Evolutionary conservation across 2,113 vertebrate species (phyloP), one percentile per base, ranked within the genome.

Genomic region (Camelus dromedarius): DNA sequence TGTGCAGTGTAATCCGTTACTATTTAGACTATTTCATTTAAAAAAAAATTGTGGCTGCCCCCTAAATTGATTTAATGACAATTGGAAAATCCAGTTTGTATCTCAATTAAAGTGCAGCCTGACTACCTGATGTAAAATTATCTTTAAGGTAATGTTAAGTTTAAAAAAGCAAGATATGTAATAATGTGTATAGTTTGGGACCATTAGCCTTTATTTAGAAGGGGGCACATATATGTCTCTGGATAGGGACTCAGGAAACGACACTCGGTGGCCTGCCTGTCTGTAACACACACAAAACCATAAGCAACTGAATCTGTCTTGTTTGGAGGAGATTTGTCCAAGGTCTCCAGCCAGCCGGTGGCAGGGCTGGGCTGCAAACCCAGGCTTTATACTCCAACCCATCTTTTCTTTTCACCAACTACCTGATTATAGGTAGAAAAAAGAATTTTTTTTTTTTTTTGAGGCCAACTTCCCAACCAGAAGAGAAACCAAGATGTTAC

Each of bases 401-500:
- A 11, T n/a, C 54, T 69, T 75, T 26, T 22, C 32, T 75, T 62
- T 69, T 46, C 3, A n/a, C 42, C 50, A 60, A 5, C 6, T 5
- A 62, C 30, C 35, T n/a, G 4, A 9, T 13, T 8, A 28, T 2
- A 50, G 26, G 6, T 10, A 48, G 72, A 28, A 83, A 54, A 60
- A 89, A 15, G 0, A 0, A 6, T 8, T 15, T 24, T 35, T n/a
- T 72, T 35, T 35, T 64, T 7, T 66, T 72, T 54, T 48, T 42
- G 50, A 81, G 70, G 10, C 5, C 54, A 38, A 30, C 8, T 11
- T 62, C 58, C 26, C 73, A 42, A 32, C 42, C 1, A 16, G 48
- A 70, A 73, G 62, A 79, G 76, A 91, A 83, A 28, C n/a, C 16
- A 62, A 60, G 54, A 8, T 4, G 3, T 73, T 99, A 99, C 99